Evolutionary conservation across 1,140 invertebrate species (phyloP).

Genomic region (Cotesia glomerata): DNA sequence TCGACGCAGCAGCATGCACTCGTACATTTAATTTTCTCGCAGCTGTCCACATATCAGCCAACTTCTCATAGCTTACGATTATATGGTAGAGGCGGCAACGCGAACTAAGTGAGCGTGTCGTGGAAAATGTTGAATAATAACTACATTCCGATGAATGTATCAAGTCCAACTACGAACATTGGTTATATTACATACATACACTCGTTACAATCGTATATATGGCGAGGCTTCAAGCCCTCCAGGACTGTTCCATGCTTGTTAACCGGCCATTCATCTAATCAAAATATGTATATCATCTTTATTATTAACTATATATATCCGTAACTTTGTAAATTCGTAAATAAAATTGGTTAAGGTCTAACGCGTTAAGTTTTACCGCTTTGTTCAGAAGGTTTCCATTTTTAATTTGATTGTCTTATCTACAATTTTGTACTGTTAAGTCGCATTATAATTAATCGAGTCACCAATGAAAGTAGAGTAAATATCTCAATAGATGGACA

Average conservation of each 20-base stretch:
- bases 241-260: conserved; percentile 9
- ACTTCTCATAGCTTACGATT: background rate
- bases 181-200: conserved; percentile 5
- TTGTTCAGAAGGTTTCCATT: too few species aligned
- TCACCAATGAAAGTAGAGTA: too few species aligned
- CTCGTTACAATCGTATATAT: conserved; percentile 35
- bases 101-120: conserved; percentile 43
- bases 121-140: conserved; percentile 50
- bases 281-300: background rate
- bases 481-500: too few species aligned
- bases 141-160: conserved; percentile 39
- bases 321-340: background rate
- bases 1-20: conserved; percentile 13
- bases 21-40: conserved; percentile 36
- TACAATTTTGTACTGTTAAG: too few species aligned
- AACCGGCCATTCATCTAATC: background rate
- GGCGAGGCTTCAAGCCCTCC: background rate
- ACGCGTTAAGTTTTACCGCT: background rate
- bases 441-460: too few species aligned
- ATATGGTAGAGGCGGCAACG: conserved; percentile 16
- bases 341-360: background rate
- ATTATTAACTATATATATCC: background rate
- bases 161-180: conserved; percentile 20
- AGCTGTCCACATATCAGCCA: conserved; percentile 44
- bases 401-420: too few species aligned